Conservation (phyloP, 2,888 invertebrate species). For the Lomographa bimaculata region DNA sequence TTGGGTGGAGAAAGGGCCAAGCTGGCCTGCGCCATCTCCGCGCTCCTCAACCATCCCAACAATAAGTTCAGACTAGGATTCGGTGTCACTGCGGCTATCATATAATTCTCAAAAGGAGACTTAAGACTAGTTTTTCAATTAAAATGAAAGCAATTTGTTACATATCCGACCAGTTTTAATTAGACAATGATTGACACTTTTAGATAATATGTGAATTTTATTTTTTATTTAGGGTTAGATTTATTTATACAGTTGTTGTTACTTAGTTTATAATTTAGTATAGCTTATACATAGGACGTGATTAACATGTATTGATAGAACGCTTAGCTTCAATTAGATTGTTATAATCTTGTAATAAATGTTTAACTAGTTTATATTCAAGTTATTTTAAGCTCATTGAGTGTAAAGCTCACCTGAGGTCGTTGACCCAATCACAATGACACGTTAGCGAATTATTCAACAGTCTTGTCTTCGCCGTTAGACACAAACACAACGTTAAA, state of each 20-base stretch:
- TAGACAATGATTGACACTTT: not conserved
- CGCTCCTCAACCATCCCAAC: conserved; percentile 76
- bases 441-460: conserved; percentile 26
- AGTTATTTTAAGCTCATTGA: not conserved
- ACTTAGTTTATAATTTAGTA: conserved; percentile 19
- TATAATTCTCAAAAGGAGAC: conserved; percentile 36
- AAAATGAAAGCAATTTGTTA: too few species aligned
- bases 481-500: conserved; percentile 65
- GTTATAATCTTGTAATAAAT: conserved; percentile 12
- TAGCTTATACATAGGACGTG: conserved; percentile 20
- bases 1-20: conserved; percentile 65
- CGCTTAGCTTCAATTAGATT: conserved; percentile 10
- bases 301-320: conserved; percentile 9
- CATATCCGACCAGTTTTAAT: too few species aligned
- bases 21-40: conserved; percentile 69
- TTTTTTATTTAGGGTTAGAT: conserved; percentile 12
- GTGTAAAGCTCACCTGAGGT: conserved; percentile 7
- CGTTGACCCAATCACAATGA: conserved; percentile 14
- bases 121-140: too few species aligned
- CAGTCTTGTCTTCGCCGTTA: conserved; percentile 39
- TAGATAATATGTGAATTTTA: not conserved
- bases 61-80: conserved; percentile 76
- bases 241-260: conserved; percentile 15
- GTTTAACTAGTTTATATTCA: conserved; percentile 1
- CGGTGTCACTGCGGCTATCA: conserved; percentile 65